Base-by-base conservation (phyloP, 37 sponge, comb jelly and placozoan species). In the Ephydatia muelleri region DNA sequence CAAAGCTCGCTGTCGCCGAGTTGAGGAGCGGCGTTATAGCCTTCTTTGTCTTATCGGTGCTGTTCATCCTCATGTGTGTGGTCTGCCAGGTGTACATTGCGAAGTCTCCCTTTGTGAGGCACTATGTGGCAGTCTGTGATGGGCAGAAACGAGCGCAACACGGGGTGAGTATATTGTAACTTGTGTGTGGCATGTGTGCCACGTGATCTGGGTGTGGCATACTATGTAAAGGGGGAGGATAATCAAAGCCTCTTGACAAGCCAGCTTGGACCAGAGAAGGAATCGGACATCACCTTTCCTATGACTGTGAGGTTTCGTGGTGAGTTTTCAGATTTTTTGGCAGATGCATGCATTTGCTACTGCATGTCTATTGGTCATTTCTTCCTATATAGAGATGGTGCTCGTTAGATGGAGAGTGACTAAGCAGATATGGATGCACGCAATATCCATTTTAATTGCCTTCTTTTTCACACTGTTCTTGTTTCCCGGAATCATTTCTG, bases 41-140 rank as follows among this genome's bases (percentile, higher is more conserved):
- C n/a, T 96, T 96, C 91, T 91, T 96, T 69, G 78, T 83, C 74
- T 38, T 93, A n/a, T 93, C 97, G 2, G 64, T 96, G 35, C 30
- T 87, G 28, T 91, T 91, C 76, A 86, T 93, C 8, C n/a, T 89
- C 38, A 68, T 92, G 49, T 93, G 97, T 76, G 76, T 91, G 32
- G 71, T 64, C n/a, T 87, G 85, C 35, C 86, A 93, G 28, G 69
- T 74, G 14, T 87, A 87, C 77, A 84, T 96, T n/a, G 35, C 79
- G 0, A 32, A 21, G 3, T 87, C 87, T 25, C 70, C 89, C 8
- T 91, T 96, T 81, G 92, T 96, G 14, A 69, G 34, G 31, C 83
- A 87, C 69, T 83, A 91, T 80, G 78, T 82, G 68, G 47, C n/a
- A 28, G 48, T 33, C 25, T 90, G 86, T 39, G 29, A n/a, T n/a